These are phyloP conservation scores for Drosophila glabriapex DNA, from an alignment of 2,888 invertebrate genomes.

Conservation along the genomic window DNA sequence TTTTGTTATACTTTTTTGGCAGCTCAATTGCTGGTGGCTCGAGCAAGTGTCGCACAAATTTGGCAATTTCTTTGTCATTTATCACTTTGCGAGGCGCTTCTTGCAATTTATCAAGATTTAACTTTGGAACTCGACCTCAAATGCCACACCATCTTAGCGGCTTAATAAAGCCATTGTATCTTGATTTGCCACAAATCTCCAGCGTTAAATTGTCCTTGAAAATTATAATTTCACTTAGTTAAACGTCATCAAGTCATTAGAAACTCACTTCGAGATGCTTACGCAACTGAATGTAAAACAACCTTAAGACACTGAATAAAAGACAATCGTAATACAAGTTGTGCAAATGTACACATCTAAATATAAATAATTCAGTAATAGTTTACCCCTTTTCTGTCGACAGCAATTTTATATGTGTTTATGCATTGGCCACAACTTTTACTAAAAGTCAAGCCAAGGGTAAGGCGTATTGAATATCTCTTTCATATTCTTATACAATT, in stretches of 20 bases:
- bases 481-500: slow-evolving; percentile 8
- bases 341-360: background rate
- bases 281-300: background rate
- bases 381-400: background rate
- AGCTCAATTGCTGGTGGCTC: slow-evolving; percentile 12
- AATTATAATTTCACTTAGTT: slow-evolving; percentile 2
- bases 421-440: slow-evolving; percentile 19
- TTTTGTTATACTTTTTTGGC: slow-evolving; percentile 34
- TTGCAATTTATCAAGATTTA: slow-evolving; percentile 79
- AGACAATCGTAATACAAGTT: background rate
- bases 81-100: slow-evolving; percentile 69
- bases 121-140: slow-evolving; percentile 65
- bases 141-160: slow-evolving; percentile 26
- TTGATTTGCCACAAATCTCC: slow-evolving; percentile 33
- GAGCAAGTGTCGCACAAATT: slow-evolving; percentile 59
- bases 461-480: slow-evolving; percentile 22
- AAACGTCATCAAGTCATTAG: background rate
- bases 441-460: slow-evolving; percentile 51
- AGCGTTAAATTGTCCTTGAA: slow-evolving; percentile 5
- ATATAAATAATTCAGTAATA: background rate
- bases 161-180: slow-evolving; percentile 46
- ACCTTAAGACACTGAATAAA: background rate
- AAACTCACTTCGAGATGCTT: background rate
- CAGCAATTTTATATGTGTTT: background rate
- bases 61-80: slow-evolving; percentile 76